Evolutionary conservation across 23 tunicate genomes (phyloP).

Genomic region (Diplosoma virens): DNA sequence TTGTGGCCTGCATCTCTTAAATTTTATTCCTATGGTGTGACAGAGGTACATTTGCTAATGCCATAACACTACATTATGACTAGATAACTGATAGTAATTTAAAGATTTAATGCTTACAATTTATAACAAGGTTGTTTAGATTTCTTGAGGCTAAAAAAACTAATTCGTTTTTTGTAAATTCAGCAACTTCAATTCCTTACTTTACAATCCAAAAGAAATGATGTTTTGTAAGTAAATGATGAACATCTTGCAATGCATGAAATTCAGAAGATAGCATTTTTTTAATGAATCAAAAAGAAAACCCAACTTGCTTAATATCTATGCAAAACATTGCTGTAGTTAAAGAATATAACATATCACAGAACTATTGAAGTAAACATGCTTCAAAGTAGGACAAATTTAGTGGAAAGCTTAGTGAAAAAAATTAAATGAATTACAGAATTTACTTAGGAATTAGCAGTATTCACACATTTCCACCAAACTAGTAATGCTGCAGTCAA

Average conservation of each 20-base stretch:
- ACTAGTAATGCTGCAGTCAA: not conserved
- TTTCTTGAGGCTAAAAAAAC: no score
- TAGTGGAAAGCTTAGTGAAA: slow-evolving; percentile 1
- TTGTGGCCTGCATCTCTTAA: no score
- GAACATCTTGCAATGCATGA: slow-evolving; percentile 1
- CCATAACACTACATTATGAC: no score
- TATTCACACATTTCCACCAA: not conserved
- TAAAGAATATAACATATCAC: not conserved
- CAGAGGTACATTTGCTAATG: no score
- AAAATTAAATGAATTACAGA: not conserved
- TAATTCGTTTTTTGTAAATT: not conserved
- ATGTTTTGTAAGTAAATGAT: slow-evolving; percentile 7
- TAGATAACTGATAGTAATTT: no score
- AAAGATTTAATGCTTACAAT: no score
- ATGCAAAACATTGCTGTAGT: slow-evolving; percentile 20
- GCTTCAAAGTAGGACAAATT: not conserved
- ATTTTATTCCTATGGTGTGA: no score
- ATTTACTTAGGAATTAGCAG: not conserved
- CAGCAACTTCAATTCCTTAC: not conserved
- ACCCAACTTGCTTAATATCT: slow-evolving; percentile 14
- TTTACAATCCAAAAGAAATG: no score
- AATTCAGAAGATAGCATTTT: not conserved
- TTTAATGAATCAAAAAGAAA: slow-evolving; percentile 5
- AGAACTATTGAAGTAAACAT: not conserved
- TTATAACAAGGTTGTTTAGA: not conserved